Conservation (phyloP, 37 sponge, comb jelly and placozoan species). For the Theonella swinhoei region DNA sequence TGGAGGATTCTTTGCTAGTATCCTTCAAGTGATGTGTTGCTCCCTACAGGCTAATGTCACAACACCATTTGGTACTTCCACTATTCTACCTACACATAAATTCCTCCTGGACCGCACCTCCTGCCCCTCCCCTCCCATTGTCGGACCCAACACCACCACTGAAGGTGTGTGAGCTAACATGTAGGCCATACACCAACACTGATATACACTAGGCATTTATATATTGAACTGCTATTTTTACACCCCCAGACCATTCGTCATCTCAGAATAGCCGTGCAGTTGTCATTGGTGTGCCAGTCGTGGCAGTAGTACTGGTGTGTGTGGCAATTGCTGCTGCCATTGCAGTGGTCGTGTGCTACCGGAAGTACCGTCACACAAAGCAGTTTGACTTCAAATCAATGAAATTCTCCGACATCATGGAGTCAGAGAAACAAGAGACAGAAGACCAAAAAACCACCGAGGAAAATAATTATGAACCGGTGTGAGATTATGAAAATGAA, state of each 20-base stretch:
- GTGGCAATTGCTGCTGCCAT: background rate
- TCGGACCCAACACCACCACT: background rate
- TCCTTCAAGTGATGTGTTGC: background rate
- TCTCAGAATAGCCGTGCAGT: background rate
- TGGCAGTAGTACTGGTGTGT: background rate
- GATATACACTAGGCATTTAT: too few species aligned
- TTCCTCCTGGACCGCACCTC: conserved; percentile 42
- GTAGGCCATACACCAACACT: too few species aligned
- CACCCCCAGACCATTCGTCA: too few species aligned
- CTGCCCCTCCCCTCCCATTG: conserved; percentile 15
- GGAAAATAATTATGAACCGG: background rate
- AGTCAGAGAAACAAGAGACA: background rate
- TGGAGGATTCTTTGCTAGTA: too few species aligned
- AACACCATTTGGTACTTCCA: background rate
- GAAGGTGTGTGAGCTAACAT: too few species aligned
- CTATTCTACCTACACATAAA: conserved; percentile 10
- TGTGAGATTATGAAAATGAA: too few species aligned
- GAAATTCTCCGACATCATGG: background rate
- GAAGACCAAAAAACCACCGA: background rate
- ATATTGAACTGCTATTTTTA: too few species aligned
- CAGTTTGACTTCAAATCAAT: background rate
- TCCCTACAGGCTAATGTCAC: conserved; percentile 8
- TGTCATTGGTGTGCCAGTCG: background rate
- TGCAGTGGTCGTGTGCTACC: background rate
- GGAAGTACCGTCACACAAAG: background rate